Percentiles rank a stretch among this genome's conserved stretches.
Conservation (phyloP, 2,113 vertebrate genomes). For the Apistogramma diplotaenia region DNA sequence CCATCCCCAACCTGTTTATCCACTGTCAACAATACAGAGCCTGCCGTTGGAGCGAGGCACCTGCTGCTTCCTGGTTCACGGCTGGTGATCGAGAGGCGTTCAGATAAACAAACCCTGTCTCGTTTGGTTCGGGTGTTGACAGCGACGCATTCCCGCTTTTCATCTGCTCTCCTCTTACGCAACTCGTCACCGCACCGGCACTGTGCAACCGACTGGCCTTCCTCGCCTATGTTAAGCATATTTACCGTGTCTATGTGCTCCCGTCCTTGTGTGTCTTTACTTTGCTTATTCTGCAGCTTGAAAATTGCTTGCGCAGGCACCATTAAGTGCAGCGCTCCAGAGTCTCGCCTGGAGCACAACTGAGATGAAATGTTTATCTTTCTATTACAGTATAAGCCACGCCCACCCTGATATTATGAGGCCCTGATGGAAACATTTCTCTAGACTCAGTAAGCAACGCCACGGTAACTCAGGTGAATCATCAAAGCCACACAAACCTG, state of each 20-base stretch:
- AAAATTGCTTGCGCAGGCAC: constrained; percentile 33
- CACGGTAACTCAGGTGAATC: constrained; percentile 13
- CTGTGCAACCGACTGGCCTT: constrained; percentile 23
- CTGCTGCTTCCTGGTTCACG: constrained; percentile 78
- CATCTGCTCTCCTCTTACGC: constrained; percentile 64
- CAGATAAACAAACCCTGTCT: constrained; percentile 67
- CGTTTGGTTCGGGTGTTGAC: constrained; percentile 64
- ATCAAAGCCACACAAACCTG: not conserved
- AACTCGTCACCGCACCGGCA: constrained; percentile 20
- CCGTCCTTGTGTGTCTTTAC: constrained; percentile 16
- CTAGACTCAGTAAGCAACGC: constrained; percentile 11
- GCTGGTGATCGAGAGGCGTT: constrained; percentile 56
- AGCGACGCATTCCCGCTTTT: constrained; percentile 67
- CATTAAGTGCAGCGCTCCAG: constrained; percentile 18
- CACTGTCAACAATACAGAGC: constrained; percentile 62
- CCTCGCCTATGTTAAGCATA: constrained; percentile 1
- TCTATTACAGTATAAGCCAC: constrained; percentile 34
- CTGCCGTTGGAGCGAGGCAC: constrained; percentile 74
- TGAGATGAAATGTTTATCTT: constrained; percentile 36
- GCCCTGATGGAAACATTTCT: constrained; percentile 29
- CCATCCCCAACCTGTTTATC: constrained; percentile 78
- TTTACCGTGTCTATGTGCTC: constrained; percentile 4
- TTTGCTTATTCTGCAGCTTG: constrained; percentile 54
- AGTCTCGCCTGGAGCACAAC: constrained; percentile 15
- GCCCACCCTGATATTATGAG: not conserved